These are phyloP conservation scores for Ictalurus punctatus DNA, from an alignment of 2,113 vertebrate species.

Conservation along the genomic window DNA sequence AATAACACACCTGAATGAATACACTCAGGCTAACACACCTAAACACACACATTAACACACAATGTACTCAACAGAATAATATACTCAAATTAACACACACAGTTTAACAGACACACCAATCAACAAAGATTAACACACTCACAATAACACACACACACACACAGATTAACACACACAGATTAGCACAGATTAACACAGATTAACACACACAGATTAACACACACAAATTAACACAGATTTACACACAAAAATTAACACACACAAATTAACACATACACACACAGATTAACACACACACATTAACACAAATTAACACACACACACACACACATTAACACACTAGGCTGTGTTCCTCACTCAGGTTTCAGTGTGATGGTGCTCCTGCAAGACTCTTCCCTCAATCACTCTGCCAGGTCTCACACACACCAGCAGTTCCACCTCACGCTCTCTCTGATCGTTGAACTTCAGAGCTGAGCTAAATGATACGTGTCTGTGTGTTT, in stretches of 20 bases:
- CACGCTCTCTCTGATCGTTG: constrained; percentile 3
- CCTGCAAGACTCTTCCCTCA: neutral
- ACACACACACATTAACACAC: neutral
- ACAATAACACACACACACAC: neutral
- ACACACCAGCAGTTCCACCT: neutral
- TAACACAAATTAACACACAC: neutral
- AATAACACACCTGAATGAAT: neutral
- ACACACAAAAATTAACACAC: neutral
- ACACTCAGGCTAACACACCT: neutral
- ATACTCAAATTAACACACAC: neutral
- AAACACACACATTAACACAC: neutral
- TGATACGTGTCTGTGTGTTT: neutral
- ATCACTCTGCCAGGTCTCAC: neutral
- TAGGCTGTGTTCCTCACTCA: neutral
- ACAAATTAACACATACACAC: neutral
- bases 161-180: neutral
- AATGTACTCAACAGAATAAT: neutral
- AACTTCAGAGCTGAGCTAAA: neutral
- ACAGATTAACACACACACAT: neutral
- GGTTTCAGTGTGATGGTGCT: neutral
- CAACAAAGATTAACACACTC: neutral
- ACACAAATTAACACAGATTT: too few relatives aligned
- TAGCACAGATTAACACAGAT: neutral
- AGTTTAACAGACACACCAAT: neutral
- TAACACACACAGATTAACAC: neutral